Evolutionary conservation across 2,797 vertebrate genomes (phyloP).

Genomic region (Kryptolebias ocellatus): DNA sequence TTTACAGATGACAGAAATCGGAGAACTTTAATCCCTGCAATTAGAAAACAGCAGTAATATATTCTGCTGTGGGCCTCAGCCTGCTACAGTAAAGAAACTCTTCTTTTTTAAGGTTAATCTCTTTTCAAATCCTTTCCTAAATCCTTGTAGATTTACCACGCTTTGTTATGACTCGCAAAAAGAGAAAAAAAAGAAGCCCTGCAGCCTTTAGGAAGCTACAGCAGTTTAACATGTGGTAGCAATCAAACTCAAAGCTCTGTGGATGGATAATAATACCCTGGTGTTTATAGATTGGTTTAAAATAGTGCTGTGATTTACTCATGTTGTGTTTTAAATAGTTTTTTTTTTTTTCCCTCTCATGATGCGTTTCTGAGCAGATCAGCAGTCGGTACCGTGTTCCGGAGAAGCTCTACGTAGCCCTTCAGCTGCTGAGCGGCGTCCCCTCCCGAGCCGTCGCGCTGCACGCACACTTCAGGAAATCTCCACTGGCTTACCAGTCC

Average conservation of each 20-base stretch:
- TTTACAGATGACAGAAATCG: too few relatives aligned
- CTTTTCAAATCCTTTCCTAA: not conserved
- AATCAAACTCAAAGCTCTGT: constrained; percentile 46
- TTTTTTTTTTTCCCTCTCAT: not conserved
- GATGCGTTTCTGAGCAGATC: not conserved
- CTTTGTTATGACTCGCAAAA: constrained; percentile 28
- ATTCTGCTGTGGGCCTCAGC: too few relatives aligned
- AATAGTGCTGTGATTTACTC: constrained; percentile 37
- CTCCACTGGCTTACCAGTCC: constrained; percentile 89
- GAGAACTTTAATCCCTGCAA: too few relatives aligned
- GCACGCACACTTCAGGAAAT: constrained; percentile 82
- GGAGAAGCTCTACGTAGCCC: constrained; percentile 86
- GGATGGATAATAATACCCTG: constrained; percentile 38
- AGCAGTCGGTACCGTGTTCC: constrained; percentile 82
- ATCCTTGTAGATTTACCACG: constrained; percentile 18
- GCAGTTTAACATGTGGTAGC: constrained; percentile 55
- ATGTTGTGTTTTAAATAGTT: constrained; percentile 17
- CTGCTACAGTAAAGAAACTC: constrained; percentile 27
- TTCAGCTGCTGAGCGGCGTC: constrained; percentile 81
- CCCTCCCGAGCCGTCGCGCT: constrained; percentile 70
- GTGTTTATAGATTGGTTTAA: constrained; percentile 39
- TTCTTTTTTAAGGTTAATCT: constrained; percentile 41
- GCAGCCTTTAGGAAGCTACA: constrained; percentile 25
- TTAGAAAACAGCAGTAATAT: too few relatives aligned
- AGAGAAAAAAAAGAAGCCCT: not conserved